Evolutionary conservation across 1,140 invertebrate species (phyloP).

Genomic region (Drosophila rhopaloa): DNA sequence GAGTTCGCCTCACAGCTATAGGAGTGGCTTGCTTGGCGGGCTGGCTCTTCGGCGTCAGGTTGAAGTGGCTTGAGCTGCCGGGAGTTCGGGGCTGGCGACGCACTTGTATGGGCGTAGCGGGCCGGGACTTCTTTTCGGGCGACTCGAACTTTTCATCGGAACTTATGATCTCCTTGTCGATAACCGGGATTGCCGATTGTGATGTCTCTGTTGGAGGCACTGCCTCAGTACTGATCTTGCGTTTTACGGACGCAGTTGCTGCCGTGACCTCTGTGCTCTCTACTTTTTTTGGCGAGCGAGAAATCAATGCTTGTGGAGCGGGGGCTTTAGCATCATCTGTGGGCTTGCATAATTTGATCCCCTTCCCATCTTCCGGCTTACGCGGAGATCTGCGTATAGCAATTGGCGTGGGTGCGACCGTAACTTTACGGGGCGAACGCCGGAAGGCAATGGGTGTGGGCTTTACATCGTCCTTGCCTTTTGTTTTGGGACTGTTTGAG

Average conservation of each 20-base stretch:
- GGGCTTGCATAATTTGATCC: constrained; percentile 9
- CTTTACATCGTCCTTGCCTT: constrained; percentile 24
- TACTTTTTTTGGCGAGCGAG: not conserved
- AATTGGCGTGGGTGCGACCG: constrained; percentile 46
- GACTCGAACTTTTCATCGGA: constrained; percentile 82
- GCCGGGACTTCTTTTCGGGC: constrained; percentile 71
- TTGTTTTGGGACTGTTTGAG: constrained; percentile 47
- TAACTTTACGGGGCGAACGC: constrained; percentile 55
- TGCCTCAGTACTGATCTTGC: constrained; percentile 38
- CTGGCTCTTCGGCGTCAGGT: constrained; percentile 46
- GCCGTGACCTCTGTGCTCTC: not conserved
- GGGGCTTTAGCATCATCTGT: constrained; percentile 5
- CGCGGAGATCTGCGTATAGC: constrained; percentile 58
- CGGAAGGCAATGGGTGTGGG: constrained; percentile 58
- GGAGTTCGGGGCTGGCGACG: constrained; percentile 72
- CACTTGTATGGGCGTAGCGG: constrained; percentile 74
- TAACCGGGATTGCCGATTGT: constrained; percentile 42
- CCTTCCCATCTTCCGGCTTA: constrained; percentile 24
- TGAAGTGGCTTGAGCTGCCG: constrained; percentile 49
- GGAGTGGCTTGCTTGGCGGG: constrained; percentile 68
- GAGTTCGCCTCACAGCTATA: constrained; percentile 73
- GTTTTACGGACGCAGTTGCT: constrained; percentile 28
- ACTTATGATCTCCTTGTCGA: constrained; percentile 81
- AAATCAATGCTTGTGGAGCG: not conserved
- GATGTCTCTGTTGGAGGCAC: constrained; percentile 28